phyloP scores from a whole-genome alignment of 2,888 invertebrate species.

The Diogma glabrata region DNA sequence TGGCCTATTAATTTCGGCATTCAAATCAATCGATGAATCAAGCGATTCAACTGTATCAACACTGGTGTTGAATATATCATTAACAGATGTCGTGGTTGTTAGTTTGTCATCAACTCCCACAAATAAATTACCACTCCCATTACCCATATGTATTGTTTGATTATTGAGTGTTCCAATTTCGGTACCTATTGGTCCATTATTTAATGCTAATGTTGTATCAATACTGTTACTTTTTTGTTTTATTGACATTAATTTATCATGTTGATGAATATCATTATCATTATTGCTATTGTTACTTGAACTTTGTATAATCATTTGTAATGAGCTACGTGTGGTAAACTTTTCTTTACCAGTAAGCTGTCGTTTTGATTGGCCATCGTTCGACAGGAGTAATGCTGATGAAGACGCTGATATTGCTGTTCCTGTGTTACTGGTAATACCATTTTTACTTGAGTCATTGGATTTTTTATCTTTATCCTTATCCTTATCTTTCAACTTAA shows the following conservation, averaged over 20 bases:
- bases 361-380: conserved; percentile 11
- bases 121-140: neutral
- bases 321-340: conserved; percentile 6
- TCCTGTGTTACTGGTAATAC: too few relatives aligned
- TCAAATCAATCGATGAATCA: conserved; percentile 17
- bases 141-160: conserved; percentile 27
- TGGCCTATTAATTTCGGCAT: neutral
- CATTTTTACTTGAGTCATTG: conserved; percentile 15
- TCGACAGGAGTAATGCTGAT: neutral
- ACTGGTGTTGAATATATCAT: conserved; percentile 15
- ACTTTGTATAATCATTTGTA: conserved; percentile 6
- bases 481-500: conserved; percentile 30
- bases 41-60: conserved; percentile 17
- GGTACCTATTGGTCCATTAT: conserved; percentile 14
- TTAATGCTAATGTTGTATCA: neutral
- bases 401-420: too few relatives aligned
- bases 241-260: neutral
- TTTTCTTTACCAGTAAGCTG: conserved; percentile 16
- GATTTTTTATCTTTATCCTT: conserved; percentile 19
- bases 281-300: neutral
- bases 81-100: conserved; percentile 23
- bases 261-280: conserved; percentile 7
- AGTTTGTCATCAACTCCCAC: conserved; percentile 18
- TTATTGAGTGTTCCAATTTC: conserved; percentile 32
- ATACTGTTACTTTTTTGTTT: neutral